Conservation (phyloP, 2,888 invertebrate species). For the Cerceris rybyensis region DNA sequence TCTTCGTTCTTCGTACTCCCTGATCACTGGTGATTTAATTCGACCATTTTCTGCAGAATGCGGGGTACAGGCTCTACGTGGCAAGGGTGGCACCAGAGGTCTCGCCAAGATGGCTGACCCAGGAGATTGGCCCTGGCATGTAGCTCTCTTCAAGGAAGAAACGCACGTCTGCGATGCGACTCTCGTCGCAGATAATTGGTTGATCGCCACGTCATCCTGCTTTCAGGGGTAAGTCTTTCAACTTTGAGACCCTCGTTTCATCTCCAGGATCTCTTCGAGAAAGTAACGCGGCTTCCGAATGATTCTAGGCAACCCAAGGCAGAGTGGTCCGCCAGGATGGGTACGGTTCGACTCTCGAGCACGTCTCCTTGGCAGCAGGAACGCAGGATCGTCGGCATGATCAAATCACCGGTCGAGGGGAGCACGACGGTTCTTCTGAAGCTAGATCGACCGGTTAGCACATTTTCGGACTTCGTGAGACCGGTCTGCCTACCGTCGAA, state of each 20-base stretch:
- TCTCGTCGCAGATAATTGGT: slow-evolving; percentile 91
- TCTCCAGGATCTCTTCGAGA: background rate
- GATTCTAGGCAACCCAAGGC: slow-evolving; percentile 89
- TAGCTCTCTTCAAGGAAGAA: slow-evolving; percentile 90
- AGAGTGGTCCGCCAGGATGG: slow-evolving; percentile 92
- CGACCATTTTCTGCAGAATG: slow-evolving; percentile 83
- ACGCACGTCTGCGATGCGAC: slow-evolving; percentile 95
- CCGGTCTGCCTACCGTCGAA: slow-evolving; percentile 91
- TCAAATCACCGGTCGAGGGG: slow-evolving; percentile 94
- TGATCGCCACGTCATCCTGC: slow-evolving; percentile 93
- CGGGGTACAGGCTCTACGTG: slow-evolving; percentile 85
- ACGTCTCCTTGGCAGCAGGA: slow-evolving; percentile 95
- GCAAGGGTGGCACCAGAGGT: slow-evolving; percentile 82
- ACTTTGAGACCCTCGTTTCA: background rate
- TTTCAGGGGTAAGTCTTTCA: slow-evolving; percentile 85
- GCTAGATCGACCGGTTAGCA: slow-evolving; percentile 88
- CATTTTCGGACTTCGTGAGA: slow-evolving; percentile 91
- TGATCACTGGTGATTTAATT: background rate
- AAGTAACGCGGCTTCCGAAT: background rate
- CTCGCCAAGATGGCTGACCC: slow-evolving; percentile 89
- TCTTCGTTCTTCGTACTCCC: no score
- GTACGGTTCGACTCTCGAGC: slow-evolving; percentile 89
- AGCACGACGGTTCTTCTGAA: slow-evolving; percentile 92
- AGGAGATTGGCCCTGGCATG: slow-evolving; percentile 97
- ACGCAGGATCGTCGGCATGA: slow-evolving; percentile 91